Conservation (phyloP, 2,113 vertebrate genomes). For the Craseonycteris thonglongyai region DNA sequence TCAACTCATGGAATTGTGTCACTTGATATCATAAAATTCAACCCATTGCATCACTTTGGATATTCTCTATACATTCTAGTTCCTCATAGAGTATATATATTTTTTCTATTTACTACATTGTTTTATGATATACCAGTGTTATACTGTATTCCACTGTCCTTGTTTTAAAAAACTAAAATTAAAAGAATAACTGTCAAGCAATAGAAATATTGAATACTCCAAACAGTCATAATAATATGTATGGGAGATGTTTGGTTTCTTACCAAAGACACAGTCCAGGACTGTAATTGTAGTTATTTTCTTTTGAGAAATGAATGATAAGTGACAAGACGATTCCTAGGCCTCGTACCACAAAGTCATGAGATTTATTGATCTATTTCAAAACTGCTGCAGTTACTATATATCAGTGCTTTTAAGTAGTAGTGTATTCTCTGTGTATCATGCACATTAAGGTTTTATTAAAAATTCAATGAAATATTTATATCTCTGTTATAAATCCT, state of each 20-base stretch:
- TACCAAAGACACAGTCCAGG: slow-evolving; percentile 27
- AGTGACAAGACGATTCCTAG: slow-evolving; percentile 70
- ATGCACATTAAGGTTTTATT: slow-evolving; percentile 78
- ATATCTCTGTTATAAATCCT: slow-evolving; percentile 74
- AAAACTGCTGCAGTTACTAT: slow-evolving; percentile 73
- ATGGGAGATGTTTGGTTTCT: slow-evolving; percentile 45
- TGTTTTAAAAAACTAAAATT: background rate
- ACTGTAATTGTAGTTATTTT: slow-evolving; percentile 54
- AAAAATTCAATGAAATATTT: slow-evolving; percentile 82
- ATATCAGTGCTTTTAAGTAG: slow-evolving; percentile 71
- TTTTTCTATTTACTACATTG: background rate
- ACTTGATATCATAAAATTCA: background rate
- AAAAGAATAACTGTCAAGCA: background rate
- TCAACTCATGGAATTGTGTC: background rate
- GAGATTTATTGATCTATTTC: slow-evolving; percentile 77
- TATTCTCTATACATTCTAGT: background rate
- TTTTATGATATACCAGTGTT: background rate
- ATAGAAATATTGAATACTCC: background rate
- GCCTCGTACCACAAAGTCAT: slow-evolving; percentile 65
- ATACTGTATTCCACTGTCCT: background rate
- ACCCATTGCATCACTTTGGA: background rate
- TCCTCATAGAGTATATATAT: background rate
- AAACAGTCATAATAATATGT: background rate
- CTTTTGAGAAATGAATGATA: slow-evolving; percentile 60
- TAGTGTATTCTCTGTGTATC: slow-evolving; percentile 60